A percentile compares a stretch with the other conserved stretches of the same genome.
Evolutionary conservation across 2,888 invertebrate species (phyloP).

Genomic region (Calliphora vomitoria): DNA sequence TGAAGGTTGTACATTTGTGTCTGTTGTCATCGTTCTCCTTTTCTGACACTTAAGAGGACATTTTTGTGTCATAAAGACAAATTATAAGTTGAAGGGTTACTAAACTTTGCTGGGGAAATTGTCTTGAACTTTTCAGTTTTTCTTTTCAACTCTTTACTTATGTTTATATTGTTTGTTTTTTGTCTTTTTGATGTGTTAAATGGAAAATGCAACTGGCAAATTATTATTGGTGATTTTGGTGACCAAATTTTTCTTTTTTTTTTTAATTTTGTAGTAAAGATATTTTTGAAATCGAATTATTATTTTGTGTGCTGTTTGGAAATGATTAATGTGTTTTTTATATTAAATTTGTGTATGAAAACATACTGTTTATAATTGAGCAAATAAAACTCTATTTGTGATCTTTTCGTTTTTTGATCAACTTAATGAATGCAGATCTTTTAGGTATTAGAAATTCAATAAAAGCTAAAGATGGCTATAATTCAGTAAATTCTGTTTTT

Average conservation of each 20-base stretch:
- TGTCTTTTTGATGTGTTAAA: background rate
- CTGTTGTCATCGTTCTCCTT: constrained; percentile 52
- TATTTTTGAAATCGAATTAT: no score
- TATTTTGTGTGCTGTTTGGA: no score
- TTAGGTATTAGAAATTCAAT: no score
- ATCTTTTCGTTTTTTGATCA: no score
- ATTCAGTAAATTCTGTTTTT: no score
- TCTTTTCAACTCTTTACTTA: constrained; percentile 31
- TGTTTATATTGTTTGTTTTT: background rate
- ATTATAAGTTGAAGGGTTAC: constrained; percentile 72
- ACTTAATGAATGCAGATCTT: no score
- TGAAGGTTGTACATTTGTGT: constrained; percentile 64
- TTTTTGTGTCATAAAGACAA: constrained; percentile 71
- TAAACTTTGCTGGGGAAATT: constrained; percentile 64
- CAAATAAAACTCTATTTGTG: no score
- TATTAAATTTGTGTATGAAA: no score
- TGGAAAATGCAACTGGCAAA: constrained; percentile 12
- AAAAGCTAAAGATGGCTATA: no score
- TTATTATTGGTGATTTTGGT: background rate
- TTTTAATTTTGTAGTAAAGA: background rate
- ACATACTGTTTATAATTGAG: no score
- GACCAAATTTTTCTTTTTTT: background rate
- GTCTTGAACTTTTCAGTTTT: constrained; percentile 47
- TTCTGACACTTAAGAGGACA: constrained; percentile 72
- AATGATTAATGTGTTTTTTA: no score